phyloP scores from a whole-genome alignment of 2,888 invertebrate genomes.

The Dryobota labecula region DNA sequence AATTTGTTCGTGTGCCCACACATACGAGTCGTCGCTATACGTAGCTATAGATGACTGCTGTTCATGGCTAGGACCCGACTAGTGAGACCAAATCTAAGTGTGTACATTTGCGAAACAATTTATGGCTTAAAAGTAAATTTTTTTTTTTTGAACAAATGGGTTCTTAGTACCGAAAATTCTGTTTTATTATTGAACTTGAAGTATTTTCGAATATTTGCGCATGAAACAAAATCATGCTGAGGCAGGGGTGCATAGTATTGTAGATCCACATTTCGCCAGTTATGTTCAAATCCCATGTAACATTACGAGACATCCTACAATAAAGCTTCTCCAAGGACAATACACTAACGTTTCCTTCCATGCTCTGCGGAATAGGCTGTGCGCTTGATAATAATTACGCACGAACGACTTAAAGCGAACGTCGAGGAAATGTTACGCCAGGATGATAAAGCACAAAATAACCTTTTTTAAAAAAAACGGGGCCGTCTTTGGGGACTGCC shows the following conservation, averaged over 20 bases:
- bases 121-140: no score
- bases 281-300: constrained; percentile 3
- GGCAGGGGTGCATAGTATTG: neutral
- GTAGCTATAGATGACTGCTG: no score
- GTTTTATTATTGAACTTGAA: neutral
- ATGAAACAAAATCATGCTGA: neutral
- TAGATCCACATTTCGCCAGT: neutral
- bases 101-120: no score
- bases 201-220: neutral
- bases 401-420: constrained; percentile 14
- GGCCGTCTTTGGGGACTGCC: no score
- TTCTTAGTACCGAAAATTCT: neutral
- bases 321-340: constrained; percentile 7
- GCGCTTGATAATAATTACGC: constrained; percentile 22
- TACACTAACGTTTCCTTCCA: neutral
- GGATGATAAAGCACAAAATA: constrained; percentile 32
- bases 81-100: no score
- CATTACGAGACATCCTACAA: constrained; percentile 3
- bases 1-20: no score
- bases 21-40: no score
- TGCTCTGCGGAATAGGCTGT: neutral
- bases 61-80: no score
- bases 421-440: constrained; percentile 25
- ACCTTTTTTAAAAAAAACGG: no score
- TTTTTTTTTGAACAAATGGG: no score